Evolutionary conservation across 2,113 vertebrate genomes (phyloP).

Genomic region (Sisor rabdophorus): DNA sequence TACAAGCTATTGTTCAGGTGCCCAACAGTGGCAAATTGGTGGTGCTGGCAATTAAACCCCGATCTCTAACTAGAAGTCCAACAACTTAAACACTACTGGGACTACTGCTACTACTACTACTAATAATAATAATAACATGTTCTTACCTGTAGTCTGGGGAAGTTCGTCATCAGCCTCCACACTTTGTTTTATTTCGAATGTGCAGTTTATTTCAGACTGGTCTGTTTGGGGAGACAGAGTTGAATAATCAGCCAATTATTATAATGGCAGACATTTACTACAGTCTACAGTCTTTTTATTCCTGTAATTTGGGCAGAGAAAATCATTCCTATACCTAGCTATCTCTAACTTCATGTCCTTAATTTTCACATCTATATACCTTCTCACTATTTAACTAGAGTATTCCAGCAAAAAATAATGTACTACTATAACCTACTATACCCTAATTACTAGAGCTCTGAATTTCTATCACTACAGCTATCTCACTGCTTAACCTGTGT

Average conservation of each 20-base stretch:
- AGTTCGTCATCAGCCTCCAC: not conserved
- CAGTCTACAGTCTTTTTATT: no score
- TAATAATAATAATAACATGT: not conserved
- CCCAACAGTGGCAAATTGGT: no score
- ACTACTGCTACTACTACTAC: not conserved
- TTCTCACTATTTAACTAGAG: not conserved
- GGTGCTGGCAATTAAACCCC: no score
- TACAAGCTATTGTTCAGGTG: no score
- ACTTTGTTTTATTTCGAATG: not conserved
- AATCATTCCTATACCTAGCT: no score
- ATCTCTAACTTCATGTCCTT: no score
- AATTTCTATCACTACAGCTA: not conserved
- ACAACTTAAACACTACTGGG: not conserved
- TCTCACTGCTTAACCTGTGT: not conserved
- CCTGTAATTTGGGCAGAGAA: no score
- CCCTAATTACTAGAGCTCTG: not conserved
- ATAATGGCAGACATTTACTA: not conserved
- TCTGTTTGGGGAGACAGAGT: conserved; percentile 28
- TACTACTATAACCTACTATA: no score
- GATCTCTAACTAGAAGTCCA: no score
- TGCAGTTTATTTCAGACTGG: conserved; percentile 16
- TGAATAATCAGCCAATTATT: not conserved
- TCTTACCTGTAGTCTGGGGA: not conserved
- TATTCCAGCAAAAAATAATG: not conserved
- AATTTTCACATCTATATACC: no score